Base-by-base conservation (phyloP, 2,797 vertebrate species). In the Thalassophryne amazonica region DNA sequence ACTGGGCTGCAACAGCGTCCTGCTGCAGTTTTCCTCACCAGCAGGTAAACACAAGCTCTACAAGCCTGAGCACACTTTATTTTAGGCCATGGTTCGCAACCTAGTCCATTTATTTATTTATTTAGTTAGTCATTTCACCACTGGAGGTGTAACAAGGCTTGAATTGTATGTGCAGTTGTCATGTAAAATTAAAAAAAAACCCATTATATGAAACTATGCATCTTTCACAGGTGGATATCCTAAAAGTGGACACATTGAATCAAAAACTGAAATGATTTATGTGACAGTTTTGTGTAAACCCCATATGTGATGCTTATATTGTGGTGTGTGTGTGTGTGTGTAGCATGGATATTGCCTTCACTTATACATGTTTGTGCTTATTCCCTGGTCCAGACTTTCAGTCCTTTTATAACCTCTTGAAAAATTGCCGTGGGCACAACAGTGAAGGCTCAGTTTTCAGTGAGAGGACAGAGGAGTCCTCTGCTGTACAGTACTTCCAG, bases 401-500 rank as follows among this genome's bases (percentile, higher is more conserved):
- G 50, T 98, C 95, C 2, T 98, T 97, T 84, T 97, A 96, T 81
- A 98, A 97, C 70, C 88, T 96, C 52, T 88, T 98, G 76, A 97
- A 96, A 78, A 94, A 92, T 81, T 93, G 93, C 66, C 92, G 94
- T 1, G 93, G 93, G 0, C 94, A 95, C 50, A 67, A 84, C 21
- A 48, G 74, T 1, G 95, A 98, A 73, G 89, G 69, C 19, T 97
- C 95, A 0, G 95, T 93, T 17, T 98, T 98, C 88, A 98, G 93
- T 5, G 95, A 98, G 37, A 88, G 96, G 69, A 98, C 95, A 0
- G 96, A 98, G 83, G 96, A 98, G 66, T 97, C 95, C 17, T 98
- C 96, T 5, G 96, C 96, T 8, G 95, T 97, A 69, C 96, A 98
- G 89, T 98, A 98, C 84, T 98, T 98, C 85, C 96, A 98, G 95